Percentiles rank a stretch among this genome's conserved stretches.
Conservation (phyloP, 2,888 invertebrate genomes). For the Eristalis intricaria region DNA sequence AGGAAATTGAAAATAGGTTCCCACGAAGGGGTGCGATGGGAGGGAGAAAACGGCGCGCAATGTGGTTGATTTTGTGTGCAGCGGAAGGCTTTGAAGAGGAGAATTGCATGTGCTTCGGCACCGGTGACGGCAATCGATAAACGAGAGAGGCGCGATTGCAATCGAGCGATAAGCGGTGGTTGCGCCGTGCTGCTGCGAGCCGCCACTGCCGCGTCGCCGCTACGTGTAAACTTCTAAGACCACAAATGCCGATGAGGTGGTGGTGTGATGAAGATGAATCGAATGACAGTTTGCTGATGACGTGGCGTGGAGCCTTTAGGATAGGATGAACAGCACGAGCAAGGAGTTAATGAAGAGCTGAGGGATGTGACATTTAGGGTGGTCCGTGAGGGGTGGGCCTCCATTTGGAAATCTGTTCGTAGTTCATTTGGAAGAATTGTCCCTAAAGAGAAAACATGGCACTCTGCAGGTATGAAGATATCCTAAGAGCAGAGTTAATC, state of each 20-base stretch:
- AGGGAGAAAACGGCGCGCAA: background rate
- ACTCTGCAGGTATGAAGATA: too few relatives aligned
- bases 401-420: too few relatives aligned
- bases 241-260: background rate
- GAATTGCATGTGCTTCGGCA: background rate
- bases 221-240: background rate
- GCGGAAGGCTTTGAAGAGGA: background rate
- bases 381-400: too few relatives aligned
- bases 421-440: too few relatives aligned
- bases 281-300: background rate
- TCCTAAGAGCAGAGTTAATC: too few relatives aligned
- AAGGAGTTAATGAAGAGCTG: too few relatives aligned
- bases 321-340: too few relatives aligned
- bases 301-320: background rate
- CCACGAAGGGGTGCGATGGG: background rate
- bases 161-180: background rate
- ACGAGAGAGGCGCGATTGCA: background rate
- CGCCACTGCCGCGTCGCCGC: too few relatives aligned
- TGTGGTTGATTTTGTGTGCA: background rate
- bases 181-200: background rate
- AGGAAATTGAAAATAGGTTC: conserved; percentile 1
- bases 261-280: too few relatives aligned
- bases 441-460: too few relatives aligned
- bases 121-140: background rate
- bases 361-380: too few relatives aligned